Evolutionary conservation across 2,113 vertebrate species (phyloP), one percentile per base, ranked within the genome.

Genomic region (Pimephales promelas): DNA sequence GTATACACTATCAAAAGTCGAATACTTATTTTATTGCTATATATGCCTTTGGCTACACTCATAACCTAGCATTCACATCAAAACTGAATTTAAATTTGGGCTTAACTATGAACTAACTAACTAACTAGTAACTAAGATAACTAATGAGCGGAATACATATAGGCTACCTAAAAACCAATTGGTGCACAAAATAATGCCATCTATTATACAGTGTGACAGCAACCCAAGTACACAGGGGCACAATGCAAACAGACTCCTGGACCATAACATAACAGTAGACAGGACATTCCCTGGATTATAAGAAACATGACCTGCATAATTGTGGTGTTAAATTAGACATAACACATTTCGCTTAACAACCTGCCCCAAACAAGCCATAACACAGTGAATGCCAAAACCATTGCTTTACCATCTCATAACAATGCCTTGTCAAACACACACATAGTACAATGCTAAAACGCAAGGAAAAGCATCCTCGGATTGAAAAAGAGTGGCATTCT

Each of bases 331-430:
- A 79, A 64, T 87, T 79, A 86, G 82, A 79, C 77, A 62, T 47
- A 76, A 64, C 82, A 64, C 82, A 75, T 62, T 47, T 64, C 40
- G 49, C 16, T 52, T 72, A 84, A 87, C 72, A 76, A 72, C 64
- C 73, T 56, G 43, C 34, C 75, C 54, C 34, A 45, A 40, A 26
- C 57, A 56, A 57, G 36, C 75, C 56, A 80, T 80, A 66, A 80
- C 61, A 66, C 18, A 45, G 76, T 31, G 26, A 49, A 80, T 49
- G 59, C 77, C 59, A 49, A 79, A 34, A 49, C 75, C 54, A 59
- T 36, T 62, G 36, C 57, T 79, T 79, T 66, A 34, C 40, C 43
- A 31, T 79, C 26, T 66, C 78, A 66, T 79, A 79, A 79, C 78
- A 79, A 79, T 49, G 18, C 59, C 43, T 47, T 78, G 43, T 76